phyloP scores from a whole-genome alignment of 1,140 invertebrate species.

The Elysia chlorotica region DNA sequence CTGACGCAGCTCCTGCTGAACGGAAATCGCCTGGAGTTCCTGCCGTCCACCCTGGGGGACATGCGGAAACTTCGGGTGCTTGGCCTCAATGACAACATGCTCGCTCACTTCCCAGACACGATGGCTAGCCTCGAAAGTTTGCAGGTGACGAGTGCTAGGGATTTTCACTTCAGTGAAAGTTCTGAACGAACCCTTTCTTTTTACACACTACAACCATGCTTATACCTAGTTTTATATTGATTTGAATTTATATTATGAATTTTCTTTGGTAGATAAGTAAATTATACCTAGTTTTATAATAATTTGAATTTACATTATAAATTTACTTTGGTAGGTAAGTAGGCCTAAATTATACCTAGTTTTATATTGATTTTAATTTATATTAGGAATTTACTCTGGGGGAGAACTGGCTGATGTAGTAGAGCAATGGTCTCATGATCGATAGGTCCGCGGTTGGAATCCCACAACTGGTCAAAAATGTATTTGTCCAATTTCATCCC shows the following conservation, averaged over 20 bases:
- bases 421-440: no score
- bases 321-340: background rate
- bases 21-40: conserved; percentile 40
- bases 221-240: background rate
- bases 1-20: conserved; percentile 45
- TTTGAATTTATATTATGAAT: background rate
- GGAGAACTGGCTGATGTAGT: no score
- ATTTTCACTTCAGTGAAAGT: no score
- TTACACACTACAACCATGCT: background rate
- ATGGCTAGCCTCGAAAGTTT: conserved; percentile 24
- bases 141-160: background rate
- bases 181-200: background rate
- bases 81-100: conserved; percentile 49
- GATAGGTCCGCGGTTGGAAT: no score
- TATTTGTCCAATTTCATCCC: no score
- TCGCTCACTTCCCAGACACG: conserved; percentile 34
- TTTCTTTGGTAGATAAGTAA: background rate
- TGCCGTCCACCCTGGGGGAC: conserved; percentile 43
- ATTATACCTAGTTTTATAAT: background rate
- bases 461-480: no score
- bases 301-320: background rate
- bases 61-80: conserved; percentile 40
- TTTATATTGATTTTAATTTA: background rate
- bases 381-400: background rate
- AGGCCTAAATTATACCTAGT: background rate